Evolutionary conservation across 2,113 vertebrate species (phyloP).

Genomic region (Leptodactylus fuscus): DNA sequence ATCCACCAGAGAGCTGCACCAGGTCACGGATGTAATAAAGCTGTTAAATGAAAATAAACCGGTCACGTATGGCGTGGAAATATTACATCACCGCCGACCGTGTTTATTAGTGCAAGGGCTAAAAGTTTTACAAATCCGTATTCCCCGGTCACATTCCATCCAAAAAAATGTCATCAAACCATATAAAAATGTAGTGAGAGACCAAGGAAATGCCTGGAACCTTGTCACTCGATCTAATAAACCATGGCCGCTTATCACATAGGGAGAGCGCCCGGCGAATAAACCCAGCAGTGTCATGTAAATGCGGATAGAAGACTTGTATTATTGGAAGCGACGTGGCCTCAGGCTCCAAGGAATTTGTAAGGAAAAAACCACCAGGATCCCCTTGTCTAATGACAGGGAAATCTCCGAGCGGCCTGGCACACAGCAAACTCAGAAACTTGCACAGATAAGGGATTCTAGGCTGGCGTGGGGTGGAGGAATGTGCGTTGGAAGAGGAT

Average conservation of each 20-base stretch:
- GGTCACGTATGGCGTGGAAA: background rate
- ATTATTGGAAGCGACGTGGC: background rate
- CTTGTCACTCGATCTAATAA: background rate
- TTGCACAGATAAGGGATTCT: conserved; percentile 46
- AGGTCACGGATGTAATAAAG: background rate
- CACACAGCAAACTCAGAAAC: background rate
- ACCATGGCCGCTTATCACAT: background rate
- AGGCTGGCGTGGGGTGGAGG: conserved; percentile 40
- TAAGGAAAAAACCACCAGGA: background rate
- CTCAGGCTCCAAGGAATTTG: conserved; percentile 4
- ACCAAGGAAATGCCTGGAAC: background rate
- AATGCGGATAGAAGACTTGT: background rate
- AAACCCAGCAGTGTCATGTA: background rate
- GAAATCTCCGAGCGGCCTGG: conserved; percentile 31
- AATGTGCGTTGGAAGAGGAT: conserved; percentile 57
- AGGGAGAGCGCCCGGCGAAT: background rate
- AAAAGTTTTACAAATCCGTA: background rate
- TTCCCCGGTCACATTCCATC: background rate
- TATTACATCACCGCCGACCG: background rate
- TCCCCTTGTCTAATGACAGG: background rate
- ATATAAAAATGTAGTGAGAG: background rate
- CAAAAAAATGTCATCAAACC: background rate
- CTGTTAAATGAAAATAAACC: conserved; percentile 3
- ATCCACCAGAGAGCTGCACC: background rate
- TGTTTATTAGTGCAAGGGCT: background rate